Conservation (phyloP, 2,113 vertebrate genomes). For the Oreochromis niloticus region DNA sequence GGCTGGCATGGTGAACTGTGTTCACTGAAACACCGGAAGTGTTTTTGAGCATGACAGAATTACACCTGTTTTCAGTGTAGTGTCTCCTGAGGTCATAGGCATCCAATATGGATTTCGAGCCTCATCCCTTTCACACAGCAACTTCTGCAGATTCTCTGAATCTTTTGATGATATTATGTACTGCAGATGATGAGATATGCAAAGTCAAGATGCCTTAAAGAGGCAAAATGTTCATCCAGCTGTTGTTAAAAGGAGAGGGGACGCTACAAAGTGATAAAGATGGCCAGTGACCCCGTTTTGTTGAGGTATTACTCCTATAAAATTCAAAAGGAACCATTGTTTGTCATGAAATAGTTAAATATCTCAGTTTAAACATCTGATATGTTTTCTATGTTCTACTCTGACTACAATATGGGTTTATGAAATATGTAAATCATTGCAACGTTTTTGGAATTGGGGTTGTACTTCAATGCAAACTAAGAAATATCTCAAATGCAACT, state of each 20-base stretch:
- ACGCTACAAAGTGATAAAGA: neutral
- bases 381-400: neutral
- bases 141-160: neutral
- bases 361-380: neutral
- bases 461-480: neutral
- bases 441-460: neutral
- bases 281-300: neutral
- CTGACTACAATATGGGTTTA: neutral
- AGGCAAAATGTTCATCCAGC: neutral
- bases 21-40: neutral
- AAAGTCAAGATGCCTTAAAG: neutral
- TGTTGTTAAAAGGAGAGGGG: neutral
- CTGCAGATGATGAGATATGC: neutral
- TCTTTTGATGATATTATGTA: neutral
- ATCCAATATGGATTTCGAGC: neutral
- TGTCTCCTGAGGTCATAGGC: neutral
- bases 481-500: neutral
- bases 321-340: neutral
- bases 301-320: neutral
- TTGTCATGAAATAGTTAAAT: neutral
- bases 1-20: neutral
- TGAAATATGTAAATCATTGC: no score
- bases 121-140: neutral
- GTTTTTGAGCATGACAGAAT: neutral
- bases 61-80: neutral